Evolutionary conservation across 2,113 vertebrate genomes (phyloP).

Genomic region (Phyllostomus hastatus): DNA sequence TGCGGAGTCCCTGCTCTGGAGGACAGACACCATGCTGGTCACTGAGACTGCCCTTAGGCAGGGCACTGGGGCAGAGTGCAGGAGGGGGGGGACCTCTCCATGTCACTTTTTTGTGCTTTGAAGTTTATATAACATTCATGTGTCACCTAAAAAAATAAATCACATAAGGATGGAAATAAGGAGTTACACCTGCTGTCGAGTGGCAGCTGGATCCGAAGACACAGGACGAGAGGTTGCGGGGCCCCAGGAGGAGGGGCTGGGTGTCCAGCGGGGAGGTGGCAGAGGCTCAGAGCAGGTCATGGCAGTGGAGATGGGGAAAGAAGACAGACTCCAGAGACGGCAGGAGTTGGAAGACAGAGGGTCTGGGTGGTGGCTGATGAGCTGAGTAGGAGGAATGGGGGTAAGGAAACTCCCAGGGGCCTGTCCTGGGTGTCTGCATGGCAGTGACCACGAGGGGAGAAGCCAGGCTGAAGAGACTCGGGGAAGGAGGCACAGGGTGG

Average conservation of each 20-base stretch:
- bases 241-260: neutral
- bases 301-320: neutral
- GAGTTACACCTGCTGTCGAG: neutral
- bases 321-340: neutral
- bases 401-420: neutral
- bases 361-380: neutral
- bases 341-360: neutral
- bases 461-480: neutral
- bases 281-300: neutral
- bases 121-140: neutral
- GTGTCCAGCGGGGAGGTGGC: neutral
- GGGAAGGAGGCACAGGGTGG: neutral
- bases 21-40: neutral
- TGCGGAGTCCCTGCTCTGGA: neutral
- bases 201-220: neutral
- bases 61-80: too few species aligned
- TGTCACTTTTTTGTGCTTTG: neutral
- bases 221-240: neutral
- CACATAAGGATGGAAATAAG: neutral
- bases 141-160: neutral
- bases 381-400: neutral
- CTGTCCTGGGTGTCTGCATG: neutral
- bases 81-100: neutral
- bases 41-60: neutral
- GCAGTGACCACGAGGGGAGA: neutral